Evolutionary conservation across 2,888 invertebrate genomes (phyloP), one percentile per base, ranked within the genome.

Genomic region (Epiperipatus broadwayi): DNA sequence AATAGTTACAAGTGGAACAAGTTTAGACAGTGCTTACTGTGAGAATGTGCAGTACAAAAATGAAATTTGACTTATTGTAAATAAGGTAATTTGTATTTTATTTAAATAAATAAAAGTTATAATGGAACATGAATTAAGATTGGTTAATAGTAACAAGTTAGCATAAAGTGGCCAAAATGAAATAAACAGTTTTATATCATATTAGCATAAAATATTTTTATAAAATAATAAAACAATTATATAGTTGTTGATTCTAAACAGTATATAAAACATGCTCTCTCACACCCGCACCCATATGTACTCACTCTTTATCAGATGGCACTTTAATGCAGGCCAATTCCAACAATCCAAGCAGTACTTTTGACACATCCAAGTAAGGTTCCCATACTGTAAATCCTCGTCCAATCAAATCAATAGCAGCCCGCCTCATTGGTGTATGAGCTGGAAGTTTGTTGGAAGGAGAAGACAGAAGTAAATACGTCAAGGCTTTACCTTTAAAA

Each of bases 321-420:
- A n/a, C n/a, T n/a, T n/a, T n/a, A n/a, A n/a, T n/a, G 25, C 83
- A 81, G 53, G 84, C 84, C 61, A 87, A 73, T 60, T 87, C 87
- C 44, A 97, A 64, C n/a, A 97, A 66, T 38, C 91, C 75, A 35
- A 78, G 63, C 33, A 83, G 60, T 30, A 87, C 79, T 61, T 83
- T 81, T 35, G 83, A 80, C 27, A 85, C 83, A 60, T 89, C 87
- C 44, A 89, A 61, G 58, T 95, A 93, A 0, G 95, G 95, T 56
- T 97, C 95, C 97, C 97, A 97, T 0, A 97, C 91, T 0, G 87
- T 84, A 61, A 95, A 97, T 3, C 93, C 93, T 31, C 95, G 71
- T 0, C 97, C 97, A 45, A 97, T 73, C 45, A 97, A 70, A 67
- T 97, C 97, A 31, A 97, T 87, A 1, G 95, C 93, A 8, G 97